phyloP scores from a whole-genome alignment of 2,797 vertebrate species.

The Enteromius mattozi region DNA sequence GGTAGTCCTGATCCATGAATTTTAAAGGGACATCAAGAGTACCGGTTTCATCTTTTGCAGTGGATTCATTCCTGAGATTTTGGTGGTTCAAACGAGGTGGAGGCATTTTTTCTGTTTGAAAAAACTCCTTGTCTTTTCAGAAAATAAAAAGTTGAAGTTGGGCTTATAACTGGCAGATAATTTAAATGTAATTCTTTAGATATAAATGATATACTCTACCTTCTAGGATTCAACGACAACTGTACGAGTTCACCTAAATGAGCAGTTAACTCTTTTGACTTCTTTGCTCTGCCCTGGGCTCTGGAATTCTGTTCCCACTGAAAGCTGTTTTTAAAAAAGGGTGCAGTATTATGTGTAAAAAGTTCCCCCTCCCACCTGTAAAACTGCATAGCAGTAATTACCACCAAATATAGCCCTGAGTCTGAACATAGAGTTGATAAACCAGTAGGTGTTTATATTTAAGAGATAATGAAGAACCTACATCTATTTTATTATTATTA shows the following conservation, averaged over 20 bases:
- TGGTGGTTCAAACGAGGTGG: conserved; percentile 56
- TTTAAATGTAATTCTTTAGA: neutral
- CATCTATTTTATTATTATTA: too few relatives aligned
- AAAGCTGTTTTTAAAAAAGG: neutral
- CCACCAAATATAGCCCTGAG: neutral
- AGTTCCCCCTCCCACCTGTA: neutral
- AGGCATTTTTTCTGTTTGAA: conserved; percentile 65
- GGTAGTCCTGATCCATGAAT: conserved; percentile 71
- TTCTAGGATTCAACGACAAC: neutral
- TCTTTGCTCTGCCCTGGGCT: neutral
- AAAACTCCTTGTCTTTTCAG: neutral
- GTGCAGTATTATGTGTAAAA: neutral
- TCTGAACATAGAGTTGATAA: neutral
- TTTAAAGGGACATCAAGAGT: conserved; percentile 63
- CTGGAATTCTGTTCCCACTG: neutral
- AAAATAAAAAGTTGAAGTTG: neutral
- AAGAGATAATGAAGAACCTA: neutral
- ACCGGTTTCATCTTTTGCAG: conserved; percentile 59
- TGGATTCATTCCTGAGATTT: conserved; percentile 65
- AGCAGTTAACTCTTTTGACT: neutral
- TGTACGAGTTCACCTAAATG: neutral
- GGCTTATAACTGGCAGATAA: neutral
- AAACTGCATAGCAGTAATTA: neutral
- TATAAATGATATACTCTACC: conserved; percentile 9
- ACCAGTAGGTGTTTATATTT: neutral